phyloP scores from a whole-genome alignment of 1,140 invertebrate genomes.

The Drosophila miranda region DNA sequence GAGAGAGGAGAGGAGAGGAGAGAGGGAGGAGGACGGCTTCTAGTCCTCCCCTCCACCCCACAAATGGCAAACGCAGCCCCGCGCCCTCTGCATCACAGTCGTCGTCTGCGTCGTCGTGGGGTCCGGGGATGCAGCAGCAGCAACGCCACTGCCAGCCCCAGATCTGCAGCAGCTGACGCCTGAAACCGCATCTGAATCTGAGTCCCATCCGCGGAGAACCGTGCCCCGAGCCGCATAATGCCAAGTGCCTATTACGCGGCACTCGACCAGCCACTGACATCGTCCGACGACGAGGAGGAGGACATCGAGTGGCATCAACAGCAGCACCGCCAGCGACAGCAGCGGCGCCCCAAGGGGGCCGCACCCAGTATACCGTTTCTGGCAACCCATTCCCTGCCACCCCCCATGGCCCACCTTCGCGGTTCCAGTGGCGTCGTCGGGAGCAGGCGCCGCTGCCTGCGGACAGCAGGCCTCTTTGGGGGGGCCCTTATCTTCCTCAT shows the following conservation, averaged over 20 bases:
- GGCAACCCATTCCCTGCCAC: too few species aligned
- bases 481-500: conserved; percentile 22
- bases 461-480: conserved; percentile 12
- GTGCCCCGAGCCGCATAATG: conserved; percentile 43
- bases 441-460: conserved; percentile 30
- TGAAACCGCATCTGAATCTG: background rate
- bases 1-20: conserved; percentile 1
- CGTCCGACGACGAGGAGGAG: conserved; percentile 50
- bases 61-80: conserved; percentile 53
- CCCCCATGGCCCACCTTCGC: conserved; percentile 10
- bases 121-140: conserved; percentile 17
- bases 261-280: conserved; percentile 44
- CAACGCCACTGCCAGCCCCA: conserved; percentile 4
- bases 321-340: conserved; percentile 20
- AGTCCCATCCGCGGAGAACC: conserved; percentile 9
- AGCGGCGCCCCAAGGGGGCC: conserved; percentile 2
- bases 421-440: conserved; percentile 3
- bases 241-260: conserved; percentile 70
- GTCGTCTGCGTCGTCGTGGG: too few species aligned
- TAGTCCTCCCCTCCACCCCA: conserved; percentile 6
- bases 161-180: conserved; percentile 15
- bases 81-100: conserved; percentile 9
- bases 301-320: conserved; percentile 30
- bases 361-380: background rate
- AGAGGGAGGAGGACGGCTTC: background rate